Evolutionary conservation across 2,113 vertebrate species (phyloP), one percentile per base, ranked within the genome.

Genomic region (Notiomystis cincta): DNA sequence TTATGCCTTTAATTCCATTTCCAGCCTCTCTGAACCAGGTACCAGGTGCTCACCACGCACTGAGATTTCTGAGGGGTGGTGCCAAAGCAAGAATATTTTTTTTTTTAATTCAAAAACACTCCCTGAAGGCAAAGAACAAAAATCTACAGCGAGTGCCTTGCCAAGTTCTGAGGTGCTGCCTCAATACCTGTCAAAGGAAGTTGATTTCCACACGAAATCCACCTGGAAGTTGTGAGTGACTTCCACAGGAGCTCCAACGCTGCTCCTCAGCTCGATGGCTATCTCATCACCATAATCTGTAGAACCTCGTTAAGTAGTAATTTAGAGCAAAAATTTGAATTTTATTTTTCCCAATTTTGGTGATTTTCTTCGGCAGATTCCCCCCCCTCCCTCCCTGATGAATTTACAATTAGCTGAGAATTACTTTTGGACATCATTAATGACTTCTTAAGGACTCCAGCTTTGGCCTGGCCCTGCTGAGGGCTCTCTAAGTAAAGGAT

Each of bases 181-280:
- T 33, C 37, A 20, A 2, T 96, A 99, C 99, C 99, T 99, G 97
- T 99, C 99, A 92, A 99, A 99, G 3, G 99, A 99, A n/a, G 99
- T 99, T 0, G 99, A 99, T 87, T 99, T 99, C 99, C 99, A 99
- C 4, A 99, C 99, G 90, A 99, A 99, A 96, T 99, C 99, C 82
- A 99, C 99, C 96, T 99, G 99, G 98, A 99, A 99, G 97, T 99
- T 99, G 94, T 99, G 99, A 2, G 99, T 99, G 53, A 99, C 99
- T 89, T 99, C 99, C 97, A 99, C 99, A 0, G 99, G 99, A 0
- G 99, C 99, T 9, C 99, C 99, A 54, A 99, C 99, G 30, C 99
- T 99, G 97, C 99, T 99, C 83, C 99, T 98, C 91, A 99, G 96
- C 96, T 99, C 99, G 33, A 99, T 99, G 45, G 99, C 99, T 15